phyloP scores from a whole-genome alignment of 1,140 invertebrate genomes.

The Calosoma granatense region DNA sequence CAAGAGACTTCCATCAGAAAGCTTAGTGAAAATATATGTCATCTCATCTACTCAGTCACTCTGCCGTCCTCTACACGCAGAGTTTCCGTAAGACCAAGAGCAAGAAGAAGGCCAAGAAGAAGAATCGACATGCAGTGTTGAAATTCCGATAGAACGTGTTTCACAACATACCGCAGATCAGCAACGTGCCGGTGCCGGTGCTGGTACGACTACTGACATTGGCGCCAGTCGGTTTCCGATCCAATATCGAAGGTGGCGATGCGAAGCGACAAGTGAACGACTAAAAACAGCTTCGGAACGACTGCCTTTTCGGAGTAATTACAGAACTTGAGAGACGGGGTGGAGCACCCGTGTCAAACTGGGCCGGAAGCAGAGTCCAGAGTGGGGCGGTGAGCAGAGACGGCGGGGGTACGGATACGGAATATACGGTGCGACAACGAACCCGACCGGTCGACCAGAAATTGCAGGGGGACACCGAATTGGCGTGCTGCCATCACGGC shows the following conservation, averaged over 20 bases:
- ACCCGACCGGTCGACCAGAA: not conserved
- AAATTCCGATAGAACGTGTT: too few species aligned
- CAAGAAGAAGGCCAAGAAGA: too few species aligned
- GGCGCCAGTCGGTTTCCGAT: not conserved
- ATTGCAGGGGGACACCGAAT: not conserved
- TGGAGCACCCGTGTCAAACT: not conserved
- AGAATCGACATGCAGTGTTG: too few species aligned
- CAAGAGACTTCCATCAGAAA: too few species aligned
- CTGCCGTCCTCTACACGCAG: too few species aligned
- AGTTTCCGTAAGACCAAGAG: too few species aligned
- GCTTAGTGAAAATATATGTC: too few species aligned
- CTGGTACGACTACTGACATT: not conserved
- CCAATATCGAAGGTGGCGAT: slow-evolving; percentile 1
- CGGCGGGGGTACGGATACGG: not conserved
- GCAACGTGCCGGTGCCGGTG: not conserved
- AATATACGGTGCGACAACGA: not conserved
- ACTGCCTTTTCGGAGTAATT: not conserved
- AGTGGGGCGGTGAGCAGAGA: not conserved
- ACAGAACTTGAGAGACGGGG: not conserved
- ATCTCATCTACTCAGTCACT: too few species aligned
- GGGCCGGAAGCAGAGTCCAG: not conserved
- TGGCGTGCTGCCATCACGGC: not conserved
- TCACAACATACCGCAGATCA: not conserved
- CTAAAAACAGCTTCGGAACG: not conserved
- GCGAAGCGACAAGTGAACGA: slow-evolving; percentile 4